These are phyloP conservation scores for Tretioscincus oriximinensis DNA, from an alignment of 2,113 vertebrate genomes.

Conservation along the genomic window DNA sequence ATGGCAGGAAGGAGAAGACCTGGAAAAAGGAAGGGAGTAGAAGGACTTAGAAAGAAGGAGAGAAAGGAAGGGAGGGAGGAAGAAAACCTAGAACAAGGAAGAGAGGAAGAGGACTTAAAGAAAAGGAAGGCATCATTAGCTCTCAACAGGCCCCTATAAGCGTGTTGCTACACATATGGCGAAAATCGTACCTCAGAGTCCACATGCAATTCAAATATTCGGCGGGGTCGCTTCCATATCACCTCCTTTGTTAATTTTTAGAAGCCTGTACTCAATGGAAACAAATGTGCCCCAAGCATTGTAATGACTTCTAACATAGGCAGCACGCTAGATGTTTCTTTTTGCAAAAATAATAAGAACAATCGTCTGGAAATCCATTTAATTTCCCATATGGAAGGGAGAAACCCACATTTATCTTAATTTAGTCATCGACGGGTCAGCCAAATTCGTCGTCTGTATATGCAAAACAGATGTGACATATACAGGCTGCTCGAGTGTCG, in stretches of 20 bases:
- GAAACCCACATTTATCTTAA: slow-evolving; percentile 63
- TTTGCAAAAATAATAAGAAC: background rate
- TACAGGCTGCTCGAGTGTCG: slow-evolving; percentile 58
- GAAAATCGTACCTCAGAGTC: too few species aligned
- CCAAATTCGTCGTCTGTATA: slow-evolving; percentile 54
- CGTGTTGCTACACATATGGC: too few species aligned
- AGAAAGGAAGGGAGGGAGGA: too few species aligned
- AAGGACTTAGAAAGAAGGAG: too few species aligned
- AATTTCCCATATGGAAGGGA: slow-evolving; percentile 60
- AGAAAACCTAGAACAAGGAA: too few species aligned
- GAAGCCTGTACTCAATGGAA: slow-evolving; percentile 46
- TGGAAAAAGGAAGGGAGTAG: too few species aligned
- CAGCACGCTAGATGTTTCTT: slow-evolving; percentile 47
- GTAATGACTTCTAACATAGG: slow-evolving; percentile 59
- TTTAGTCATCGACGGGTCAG: slow-evolving; percentile 54
- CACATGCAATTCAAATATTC: too few species aligned
- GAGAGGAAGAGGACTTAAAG: too few species aligned
- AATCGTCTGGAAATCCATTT: slow-evolving; percentile 56
- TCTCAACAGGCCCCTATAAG: too few species aligned
- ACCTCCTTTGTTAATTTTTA: slow-evolving; percentile 4
- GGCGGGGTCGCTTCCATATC: too few species aligned
- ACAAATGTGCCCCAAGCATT: slow-evolving; percentile 51
- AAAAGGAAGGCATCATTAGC: too few species aligned
- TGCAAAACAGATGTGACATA: slow-evolving; percentile 67
- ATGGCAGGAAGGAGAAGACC: too few species aligned